A percentile compares a stretch with the other conserved stretches of the same genome.
These are phyloP conservation scores for Macrocentrus cingulum DNA, from an alignment of 1,140 invertebrate species.

Conservation along the genomic window DNA sequence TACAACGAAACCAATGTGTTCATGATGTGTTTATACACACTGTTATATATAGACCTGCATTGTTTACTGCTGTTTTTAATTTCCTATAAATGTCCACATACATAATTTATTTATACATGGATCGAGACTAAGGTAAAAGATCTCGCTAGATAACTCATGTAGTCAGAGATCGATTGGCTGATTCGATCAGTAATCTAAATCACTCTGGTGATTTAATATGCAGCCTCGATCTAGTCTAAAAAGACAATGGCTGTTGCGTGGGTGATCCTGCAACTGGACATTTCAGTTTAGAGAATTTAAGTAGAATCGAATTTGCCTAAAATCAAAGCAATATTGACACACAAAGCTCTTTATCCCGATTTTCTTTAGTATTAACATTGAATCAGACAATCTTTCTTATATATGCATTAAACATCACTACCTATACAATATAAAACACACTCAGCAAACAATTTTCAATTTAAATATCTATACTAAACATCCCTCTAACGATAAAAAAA, in stretches of 20 bases:
- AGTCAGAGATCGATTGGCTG: slow-evolving; percentile 24
- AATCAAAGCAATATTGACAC: slow-evolving; percentile 28
- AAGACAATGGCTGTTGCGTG: slow-evolving; percentile 33
- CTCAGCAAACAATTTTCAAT: slow-evolving; percentile 54
- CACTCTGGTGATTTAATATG: slow-evolving; percentile 28
- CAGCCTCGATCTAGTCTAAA: not conserved
- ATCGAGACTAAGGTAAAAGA: no score
- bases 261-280: no score
- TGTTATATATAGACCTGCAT: no score
- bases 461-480: slow-evolving; percentile 50
- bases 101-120: no score
- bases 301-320: slow-evolving; percentile 34
- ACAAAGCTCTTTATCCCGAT: not conserved
- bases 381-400: slow-evolving; percentile 37
- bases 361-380: slow-evolving; percentile 47
- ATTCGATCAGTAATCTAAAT: slow-evolving; percentile 43
- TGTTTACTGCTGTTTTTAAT: no score
- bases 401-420: slow-evolving; percentile 55
- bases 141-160: slow-evolving; percentile 24
- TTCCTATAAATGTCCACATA: no score
- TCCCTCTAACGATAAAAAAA: no score
- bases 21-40: no score
- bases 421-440: not conserved
- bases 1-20: no score
- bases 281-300: slow-evolving; percentile 7